Percentiles rank a stretch among this genome's conserved stretches.
These are phyloP conservation scores for Euplagia quadripunctaria DNA, from an alignment of 2,888 invertebrate species.

Conservation along the genomic window DNA sequence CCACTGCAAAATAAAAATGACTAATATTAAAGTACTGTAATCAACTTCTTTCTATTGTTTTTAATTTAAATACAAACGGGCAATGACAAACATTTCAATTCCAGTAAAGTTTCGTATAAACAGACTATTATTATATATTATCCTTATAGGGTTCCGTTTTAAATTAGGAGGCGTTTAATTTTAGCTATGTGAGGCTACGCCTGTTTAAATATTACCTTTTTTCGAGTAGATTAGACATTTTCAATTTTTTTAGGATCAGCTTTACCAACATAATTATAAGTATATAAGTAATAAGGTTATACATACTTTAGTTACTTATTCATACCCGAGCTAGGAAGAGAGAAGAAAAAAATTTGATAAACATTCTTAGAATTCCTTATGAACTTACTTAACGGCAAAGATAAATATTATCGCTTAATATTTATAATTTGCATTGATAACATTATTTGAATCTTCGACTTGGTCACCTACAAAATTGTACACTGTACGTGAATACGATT, in stretches of 20 bases:
- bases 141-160: background rate
- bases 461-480: background rate
- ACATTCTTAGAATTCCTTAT: background rate
- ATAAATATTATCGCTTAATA: background rate
- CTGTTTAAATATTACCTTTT: background rate
- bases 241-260: background rate
- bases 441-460: background rate
- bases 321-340: background rate
- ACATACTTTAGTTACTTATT: no score
- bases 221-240: no score
- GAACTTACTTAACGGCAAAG: background rate
- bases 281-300: no score
- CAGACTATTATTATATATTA: conserved; percentile 1
- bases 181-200: background rate
- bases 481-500: background rate
- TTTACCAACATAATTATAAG: background rate
- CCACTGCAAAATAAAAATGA: no score
- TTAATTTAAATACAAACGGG: background rate
- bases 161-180: background rate
- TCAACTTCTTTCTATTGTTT: no score
- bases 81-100: background rate
- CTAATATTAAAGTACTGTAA: no score
- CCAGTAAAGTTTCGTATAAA: background rate
- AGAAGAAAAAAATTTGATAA: background rate
- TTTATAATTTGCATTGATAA: no score